Base-by-base conservation (phyloP, 2,113 vertebrate species). In the Shinisaurus crocodilurus region DNA sequence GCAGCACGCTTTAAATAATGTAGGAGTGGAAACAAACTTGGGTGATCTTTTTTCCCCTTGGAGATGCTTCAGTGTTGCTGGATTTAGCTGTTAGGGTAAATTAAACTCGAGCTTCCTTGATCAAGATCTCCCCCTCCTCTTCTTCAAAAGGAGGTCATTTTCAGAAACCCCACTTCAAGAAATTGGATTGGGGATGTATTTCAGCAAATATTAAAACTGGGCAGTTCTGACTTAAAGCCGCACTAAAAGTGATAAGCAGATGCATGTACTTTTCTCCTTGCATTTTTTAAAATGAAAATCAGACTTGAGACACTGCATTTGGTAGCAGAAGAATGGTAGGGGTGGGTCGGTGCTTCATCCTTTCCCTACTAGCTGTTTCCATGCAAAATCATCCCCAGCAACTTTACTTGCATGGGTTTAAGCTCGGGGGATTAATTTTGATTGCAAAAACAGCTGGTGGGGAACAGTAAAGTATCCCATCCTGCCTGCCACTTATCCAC, bases 61-160 rank as follows among this genome's bases (percentile, higher is more conserved):
- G 37, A 75, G 45, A n/a, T 20, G 32, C 37, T 37, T 63, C 57
- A 16, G 50, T 2, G 25, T 32, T 13, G 29, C 70, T 27, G 57
- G 45, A 50, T 20, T 63, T 40, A 37, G 67, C 76, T 5, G n/a
- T 23, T 8, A 25, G 20, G 43, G 70, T 54, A 54, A 88, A 88
- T 69, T 40, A 6, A 29, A 20, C 27, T 75, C 32, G 0, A 0
- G 43, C 67, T 12, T 23, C 86, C 37, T 57, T 0, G 81, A 4
- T 63, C 6, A 2, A 5, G 2, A 2, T 27, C n/a, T 37, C 5
- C n/a, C 48, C 65, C 72, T 0, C 15, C 72, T 29, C 0, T 4
- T 72, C 43, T 63, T 50, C 0, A 0, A 0, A 9, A 82, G 79
- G 5, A 0, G 13, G 27, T 54, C 48, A 8, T 43, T 69, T 32